Percentiles rank a stretch among this genome's conserved stretches.
These are phyloP conservation scores for Hylaeus volcanicus DNA, from an alignment of 1,140 invertebrate genomes.

Conservation along the genomic window DNA sequence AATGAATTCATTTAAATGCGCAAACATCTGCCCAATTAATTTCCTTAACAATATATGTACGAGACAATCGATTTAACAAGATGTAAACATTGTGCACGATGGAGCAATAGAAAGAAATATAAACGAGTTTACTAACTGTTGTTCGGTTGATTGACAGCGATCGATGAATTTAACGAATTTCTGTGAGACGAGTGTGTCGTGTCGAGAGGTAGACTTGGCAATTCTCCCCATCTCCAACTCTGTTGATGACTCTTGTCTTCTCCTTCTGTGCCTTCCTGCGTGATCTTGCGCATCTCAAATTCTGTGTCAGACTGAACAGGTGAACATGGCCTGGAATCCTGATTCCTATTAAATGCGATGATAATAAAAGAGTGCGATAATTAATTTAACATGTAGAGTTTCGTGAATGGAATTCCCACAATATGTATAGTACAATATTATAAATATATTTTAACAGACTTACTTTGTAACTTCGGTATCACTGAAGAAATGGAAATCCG, in stretches of 20 bases:
- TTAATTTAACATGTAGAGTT: slow-evolving; percentile 11
- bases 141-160: slow-evolving; percentile 60
- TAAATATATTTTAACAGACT: not conserved
- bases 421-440: not conserved
- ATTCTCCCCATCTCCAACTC: slow-evolving; percentile 98
- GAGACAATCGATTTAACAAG: not conserved
- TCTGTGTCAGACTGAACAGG: slow-evolving; percentile 97
- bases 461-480: slow-evolving; percentile 92
- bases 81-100: not conserved
- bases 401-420: not conserved
- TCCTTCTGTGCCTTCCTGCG: slow-evolving; percentile 80
- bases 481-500: slow-evolving; percentile 94
- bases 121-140: slow-evolving; percentile 68
- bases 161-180: slow-evolving; percentile 67
- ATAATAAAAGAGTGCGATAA: slow-evolving; percentile 14
- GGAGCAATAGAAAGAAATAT: not conserved
- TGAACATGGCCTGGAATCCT: slow-evolving; percentile 86
- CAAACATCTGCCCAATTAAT: no score
- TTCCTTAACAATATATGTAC: no score
- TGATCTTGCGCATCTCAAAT: slow-evolving; percentile 89
- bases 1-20: no score
- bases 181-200: slow-evolving; percentile 66
- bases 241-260: slow-evolving; percentile 82
- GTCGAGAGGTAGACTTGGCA: slow-evolving; percentile 85
- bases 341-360: slow-evolving; percentile 80